These are phyloP conservation scores for Blomia tropicalis DNA, from an alignment of 2,888 invertebrate genomes.

Conservation along the genomic window DNA sequence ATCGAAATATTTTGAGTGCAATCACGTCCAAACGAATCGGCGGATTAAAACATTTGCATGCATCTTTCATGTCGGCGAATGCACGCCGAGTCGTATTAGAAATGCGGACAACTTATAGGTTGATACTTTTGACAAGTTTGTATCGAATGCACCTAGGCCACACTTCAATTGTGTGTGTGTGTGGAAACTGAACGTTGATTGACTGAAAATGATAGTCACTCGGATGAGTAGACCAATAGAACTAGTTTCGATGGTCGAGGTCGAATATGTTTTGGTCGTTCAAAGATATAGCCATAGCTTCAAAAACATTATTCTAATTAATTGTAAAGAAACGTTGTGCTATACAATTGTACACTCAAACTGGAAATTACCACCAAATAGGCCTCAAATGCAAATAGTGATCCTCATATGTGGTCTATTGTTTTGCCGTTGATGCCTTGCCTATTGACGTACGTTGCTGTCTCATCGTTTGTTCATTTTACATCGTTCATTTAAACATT, in stretches of 20 bases:
- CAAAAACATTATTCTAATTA: neutral
- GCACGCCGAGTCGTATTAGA: neutral
- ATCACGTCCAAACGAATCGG: neutral
- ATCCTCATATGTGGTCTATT: slow-evolving; percentile 4
- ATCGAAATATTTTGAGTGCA: neutral
- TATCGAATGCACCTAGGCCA: no score
- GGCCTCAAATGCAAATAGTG: slow-evolving; percentile 4
- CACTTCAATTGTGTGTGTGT: no score
- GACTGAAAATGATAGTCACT: slow-evolving; percentile 9
- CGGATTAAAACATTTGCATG: slow-evolving; percentile 12
- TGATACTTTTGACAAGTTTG: slow-evolving; percentile 10
- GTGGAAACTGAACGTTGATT: neutral
- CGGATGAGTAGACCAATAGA: neutral
- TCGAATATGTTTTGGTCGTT: neutral
- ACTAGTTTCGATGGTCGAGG: neutral
- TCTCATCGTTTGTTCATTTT: no score
- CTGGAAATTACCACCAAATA: no score
- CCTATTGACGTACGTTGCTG: no score
- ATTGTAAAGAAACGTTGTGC: neutral
- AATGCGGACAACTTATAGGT: slow-evolving; percentile 7
- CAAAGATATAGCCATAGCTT: no score
- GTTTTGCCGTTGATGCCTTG: no score
- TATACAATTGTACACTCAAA: neutral
- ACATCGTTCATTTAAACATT: no score
- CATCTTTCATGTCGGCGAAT: neutral